These are phyloP conservation scores for Spilosoma lubricipeda DNA, from an alignment of 2,888 invertebrate species.

Conservation along the genomic window DNA sequence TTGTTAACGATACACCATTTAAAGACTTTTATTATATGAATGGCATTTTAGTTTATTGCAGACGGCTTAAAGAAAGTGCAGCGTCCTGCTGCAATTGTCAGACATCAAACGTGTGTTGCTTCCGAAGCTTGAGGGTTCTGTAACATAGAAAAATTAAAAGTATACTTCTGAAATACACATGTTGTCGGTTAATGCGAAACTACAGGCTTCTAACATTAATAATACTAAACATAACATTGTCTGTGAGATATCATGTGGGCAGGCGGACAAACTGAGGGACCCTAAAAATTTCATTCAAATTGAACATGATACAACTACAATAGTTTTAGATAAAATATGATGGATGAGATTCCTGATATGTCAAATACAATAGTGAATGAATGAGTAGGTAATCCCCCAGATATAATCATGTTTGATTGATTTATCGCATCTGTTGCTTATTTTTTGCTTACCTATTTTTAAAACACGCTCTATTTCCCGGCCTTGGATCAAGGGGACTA, in stretches of 20 bases:
- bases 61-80: too few relatives aligned
- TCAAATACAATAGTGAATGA: constrained; percentile 3
- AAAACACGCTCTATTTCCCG: background rate
- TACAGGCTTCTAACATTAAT: too few relatives aligned
- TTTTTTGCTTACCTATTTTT: background rate
- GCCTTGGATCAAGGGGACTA: constrained; percentile 14
- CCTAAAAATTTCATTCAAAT: background rate
- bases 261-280: too few relatives aligned
- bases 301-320: background rate
- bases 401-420: constrained; percentile 4
- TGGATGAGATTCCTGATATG: background rate
- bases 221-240: too few relatives aligned
- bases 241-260: too few relatives aligned
- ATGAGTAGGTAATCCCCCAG: background rate
- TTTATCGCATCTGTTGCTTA: background rate
- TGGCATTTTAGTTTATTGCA: too few relatives aligned
- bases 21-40: too few relatives aligned
- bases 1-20: background rate
- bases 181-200: too few relatives aligned
- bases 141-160: too few relatives aligned
- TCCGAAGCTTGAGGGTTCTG: too few relatives aligned
- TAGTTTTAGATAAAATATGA: background rate
- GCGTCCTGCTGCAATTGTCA: background rate
- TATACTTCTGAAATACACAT: too few relatives aligned
- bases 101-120: background rate